phyloP scores from a whole-genome alignment of 2,113 vertebrate genomes.

The Lophura nycthemera region DNA sequence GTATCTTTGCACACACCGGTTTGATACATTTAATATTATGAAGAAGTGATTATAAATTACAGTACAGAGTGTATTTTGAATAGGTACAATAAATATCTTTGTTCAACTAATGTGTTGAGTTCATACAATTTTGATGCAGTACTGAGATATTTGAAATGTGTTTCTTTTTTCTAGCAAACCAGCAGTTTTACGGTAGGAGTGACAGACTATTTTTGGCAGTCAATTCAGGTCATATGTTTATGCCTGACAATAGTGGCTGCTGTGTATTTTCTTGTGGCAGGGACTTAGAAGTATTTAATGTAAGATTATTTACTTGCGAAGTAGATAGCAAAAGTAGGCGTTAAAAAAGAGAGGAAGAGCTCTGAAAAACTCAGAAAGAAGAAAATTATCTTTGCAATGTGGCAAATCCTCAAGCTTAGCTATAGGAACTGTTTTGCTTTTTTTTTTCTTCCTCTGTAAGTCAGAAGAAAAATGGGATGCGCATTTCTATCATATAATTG shows the following conservation, averaged over 20 bases:
- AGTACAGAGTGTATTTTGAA: neutral
- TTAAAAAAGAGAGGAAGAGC: neutral
- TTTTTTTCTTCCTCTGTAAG: neutral
- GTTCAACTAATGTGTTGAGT: neutral
- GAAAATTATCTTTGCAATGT: conserved; percentile 1
- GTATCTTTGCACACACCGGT: neutral
- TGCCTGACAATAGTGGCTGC: neutral
- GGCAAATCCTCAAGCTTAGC: neutral
- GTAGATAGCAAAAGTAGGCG: neutral
- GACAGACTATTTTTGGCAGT: conserved; percentile 11
- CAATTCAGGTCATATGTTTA: neutral
- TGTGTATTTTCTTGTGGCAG: conserved; percentile 13
- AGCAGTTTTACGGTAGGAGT: neutral
- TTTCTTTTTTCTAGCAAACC: neutral
- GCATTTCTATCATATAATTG: neutral
- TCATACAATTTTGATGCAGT: neutral
- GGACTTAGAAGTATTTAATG: neutral
- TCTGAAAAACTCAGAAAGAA: neutral
- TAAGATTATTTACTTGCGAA: neutral
- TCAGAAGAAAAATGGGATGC: neutral
- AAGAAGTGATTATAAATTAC: neutral
- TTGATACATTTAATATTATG: neutral
- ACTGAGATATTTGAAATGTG: neutral
- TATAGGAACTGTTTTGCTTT: neutral
- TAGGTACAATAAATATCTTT: neutral